Conservation (phyloP, 2,888 invertebrate genomes). For the Rhamnusium bicolor region DNA sequence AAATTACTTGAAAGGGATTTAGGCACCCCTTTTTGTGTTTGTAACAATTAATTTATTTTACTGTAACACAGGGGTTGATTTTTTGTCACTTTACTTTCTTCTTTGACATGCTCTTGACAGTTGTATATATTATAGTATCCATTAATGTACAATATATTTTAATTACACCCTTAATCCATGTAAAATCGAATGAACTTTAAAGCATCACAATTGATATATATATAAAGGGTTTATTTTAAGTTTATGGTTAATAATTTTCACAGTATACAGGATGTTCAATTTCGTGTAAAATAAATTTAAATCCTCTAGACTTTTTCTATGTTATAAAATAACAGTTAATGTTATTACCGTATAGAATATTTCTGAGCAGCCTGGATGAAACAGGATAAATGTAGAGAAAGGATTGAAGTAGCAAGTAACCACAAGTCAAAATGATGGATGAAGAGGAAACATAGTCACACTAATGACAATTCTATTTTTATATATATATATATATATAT, state of each 20-base stretch:
- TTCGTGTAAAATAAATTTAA: too few relatives aligned
- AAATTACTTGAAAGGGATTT: too few relatives aligned
- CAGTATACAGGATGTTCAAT: too few relatives aligned
- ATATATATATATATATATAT: too few relatives aligned
- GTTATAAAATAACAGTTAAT: too few relatives aligned
- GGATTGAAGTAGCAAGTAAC: neutral
- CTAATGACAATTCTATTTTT: too few relatives aligned
- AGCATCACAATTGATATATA: constrained; percentile 33
- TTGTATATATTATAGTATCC: constrained; percentile 59
- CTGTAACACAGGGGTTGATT: constrained; percentile 51
- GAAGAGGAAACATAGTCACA: neutral
- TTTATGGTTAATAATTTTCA: neutral
- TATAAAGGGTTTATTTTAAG: constrained; percentile 19
- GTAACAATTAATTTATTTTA: constrained; percentile 50
- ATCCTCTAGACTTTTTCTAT: too few relatives aligned
- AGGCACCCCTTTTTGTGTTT: constrained; percentile 48
- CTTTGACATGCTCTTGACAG: constrained; percentile 61
- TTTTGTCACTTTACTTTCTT: constrained; percentile 57
- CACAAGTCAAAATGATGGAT: neutral
- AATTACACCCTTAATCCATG: constrained; percentile 56
- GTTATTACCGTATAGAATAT: too few relatives aligned
- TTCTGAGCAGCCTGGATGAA: neutral
- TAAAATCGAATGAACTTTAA: constrained; percentile 49
- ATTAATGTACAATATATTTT: constrained; percentile 60
- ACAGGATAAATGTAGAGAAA: too few relatives aligned